These are phyloP conservation scores for Paramormyrops hopkinsi DNA, from an alignment of 2,797 vertebrate genomes.

Conservation along the genomic window DNA sequence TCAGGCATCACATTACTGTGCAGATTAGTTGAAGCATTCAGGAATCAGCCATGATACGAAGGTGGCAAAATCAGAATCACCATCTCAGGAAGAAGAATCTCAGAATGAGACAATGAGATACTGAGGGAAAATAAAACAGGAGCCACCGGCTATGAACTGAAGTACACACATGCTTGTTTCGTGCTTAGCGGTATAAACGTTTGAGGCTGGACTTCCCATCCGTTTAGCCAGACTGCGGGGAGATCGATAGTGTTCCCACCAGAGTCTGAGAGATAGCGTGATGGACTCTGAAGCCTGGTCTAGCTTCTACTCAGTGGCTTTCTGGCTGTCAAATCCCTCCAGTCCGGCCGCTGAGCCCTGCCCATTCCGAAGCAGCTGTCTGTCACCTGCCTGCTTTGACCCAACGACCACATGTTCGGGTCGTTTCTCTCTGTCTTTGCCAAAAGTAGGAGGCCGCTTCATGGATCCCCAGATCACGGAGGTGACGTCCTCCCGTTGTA, in stretches of 20 bases:
- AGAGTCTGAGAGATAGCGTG: neutral
- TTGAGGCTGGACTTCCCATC: conserved; percentile 31
- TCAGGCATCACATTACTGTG: conserved; percentile 24
- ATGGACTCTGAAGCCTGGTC: neutral
- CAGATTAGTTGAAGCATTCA: conserved; percentile 55
- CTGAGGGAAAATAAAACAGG: neutral
- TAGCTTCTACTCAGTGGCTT: neutral
- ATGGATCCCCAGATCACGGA: conserved; percentile 41
- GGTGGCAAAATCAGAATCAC: conserved; percentile 40
- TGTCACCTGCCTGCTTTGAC: neutral
- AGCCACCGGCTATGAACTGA: conserved; percentile 26
- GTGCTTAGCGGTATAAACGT: conserved; percentile 41
- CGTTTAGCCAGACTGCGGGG: neutral
- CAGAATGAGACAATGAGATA: conserved; percentile 5
- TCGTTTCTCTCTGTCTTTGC: neutral
- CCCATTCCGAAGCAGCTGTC: neutral
- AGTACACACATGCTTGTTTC: conserved; percentile 47
- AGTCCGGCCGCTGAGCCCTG: neutral
- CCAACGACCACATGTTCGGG: neutral
- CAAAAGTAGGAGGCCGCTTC: neutral
- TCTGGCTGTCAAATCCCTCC: neutral
- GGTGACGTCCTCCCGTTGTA: conserved; percentile 74
- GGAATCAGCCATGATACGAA: conserved; percentile 38
- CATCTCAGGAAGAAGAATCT: conserved; percentile 43
- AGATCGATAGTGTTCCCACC: neutral